Conservation (phyloP, 2,888 invertebrate genomes). For the Dione juno region DNA sequence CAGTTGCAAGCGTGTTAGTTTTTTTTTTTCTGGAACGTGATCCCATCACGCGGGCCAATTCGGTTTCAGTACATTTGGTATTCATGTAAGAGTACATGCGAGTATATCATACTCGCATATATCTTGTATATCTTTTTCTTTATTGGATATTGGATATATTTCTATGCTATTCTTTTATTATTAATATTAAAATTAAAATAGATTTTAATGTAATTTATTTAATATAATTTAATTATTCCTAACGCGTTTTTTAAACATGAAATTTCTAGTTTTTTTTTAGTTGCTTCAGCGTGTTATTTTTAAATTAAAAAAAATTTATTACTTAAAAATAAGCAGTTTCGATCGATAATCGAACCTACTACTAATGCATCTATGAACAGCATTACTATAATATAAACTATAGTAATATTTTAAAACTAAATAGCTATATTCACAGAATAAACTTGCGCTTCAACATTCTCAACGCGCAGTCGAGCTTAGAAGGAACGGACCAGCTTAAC, state of each 20-base stretch:
- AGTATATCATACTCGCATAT: neutral
- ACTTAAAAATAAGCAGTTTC: too few species aligned
- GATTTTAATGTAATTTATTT: too few species aligned
- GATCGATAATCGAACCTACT: too few species aligned
- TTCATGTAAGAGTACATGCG: neutral
- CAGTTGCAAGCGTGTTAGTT: slow-evolving; percentile 25
- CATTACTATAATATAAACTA: too few species aligned
- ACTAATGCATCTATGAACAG: too few species aligned
- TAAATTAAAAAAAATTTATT: too few species aligned
- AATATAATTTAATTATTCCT: too few species aligned
- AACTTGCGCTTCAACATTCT: slow-evolving; percentile 3
- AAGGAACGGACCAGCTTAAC: neutral
- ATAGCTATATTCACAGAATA: neutral
- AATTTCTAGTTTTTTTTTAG: too few species aligned
- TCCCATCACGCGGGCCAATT: slow-evolving; percentile 34
- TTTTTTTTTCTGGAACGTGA: slow-evolving; percentile 43
- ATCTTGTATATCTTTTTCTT: neutral
- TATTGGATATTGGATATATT: neutral
- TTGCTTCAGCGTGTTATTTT: too few species aligned
- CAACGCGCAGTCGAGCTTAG: slow-evolving; percentile 14
- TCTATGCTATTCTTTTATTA: neutral
- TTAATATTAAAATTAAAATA: too few species aligned
- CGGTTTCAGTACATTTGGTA: neutral
- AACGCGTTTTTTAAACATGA: too few species aligned
- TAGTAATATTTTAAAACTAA: neutral